Base-by-base conservation (phyloP, 2,797 vertebrate species). In the Lacerta agilis region DNA sequence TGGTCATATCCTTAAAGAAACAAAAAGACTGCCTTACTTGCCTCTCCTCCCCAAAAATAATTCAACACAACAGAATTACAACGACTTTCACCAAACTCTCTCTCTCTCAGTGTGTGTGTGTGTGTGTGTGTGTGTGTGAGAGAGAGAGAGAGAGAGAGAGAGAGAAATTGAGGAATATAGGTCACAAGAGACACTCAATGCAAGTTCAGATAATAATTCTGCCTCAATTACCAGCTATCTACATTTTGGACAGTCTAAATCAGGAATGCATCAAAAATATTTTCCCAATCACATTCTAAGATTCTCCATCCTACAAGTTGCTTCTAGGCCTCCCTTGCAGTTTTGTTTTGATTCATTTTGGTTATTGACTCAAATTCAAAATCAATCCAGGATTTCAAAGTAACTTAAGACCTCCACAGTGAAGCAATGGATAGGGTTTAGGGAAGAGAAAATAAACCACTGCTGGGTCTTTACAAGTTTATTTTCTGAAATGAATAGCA, bases 401-500 rank as follows among this genome's bases (percentile, higher is more conserved):
- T 18, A 67, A 3, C 41, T 49, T 64, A 77, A 72, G 75, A 25
- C 5, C 1, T 75, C n/a, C 36, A 78, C 11, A 29, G 66, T 23
- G 43, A 87, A 6, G 0, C 29, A 81, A 49, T 29, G 8, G 29
- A 41, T 66, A 20, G 41, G 13, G 11, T 18, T 0, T 0, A 1
- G 17, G 2, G 5, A 3, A 5, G 67, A 11, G 6, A 49, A 45
- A 79, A 71, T 3, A 43, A 79, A 84, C 38, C 6, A 73, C 2
- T 72, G 4, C 6, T 20, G 77, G 27, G 43, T 75, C 69, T 79
- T 85, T 85, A 79, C 67, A 84, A 80, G 69, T 77, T 76, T 85
- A 85, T 76, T 84, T 86, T 77, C 41, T 69, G 45, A 90, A 69
- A 90, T 66, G 27, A 95, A 90, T 36, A 89, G 64, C 80, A 92